Percentiles rank a stretch among this genome's conserved stretches.
phyloP scores from a whole-genome alignment of 1,140 invertebrate genomes.

The Sinella curviseta region DNA sequence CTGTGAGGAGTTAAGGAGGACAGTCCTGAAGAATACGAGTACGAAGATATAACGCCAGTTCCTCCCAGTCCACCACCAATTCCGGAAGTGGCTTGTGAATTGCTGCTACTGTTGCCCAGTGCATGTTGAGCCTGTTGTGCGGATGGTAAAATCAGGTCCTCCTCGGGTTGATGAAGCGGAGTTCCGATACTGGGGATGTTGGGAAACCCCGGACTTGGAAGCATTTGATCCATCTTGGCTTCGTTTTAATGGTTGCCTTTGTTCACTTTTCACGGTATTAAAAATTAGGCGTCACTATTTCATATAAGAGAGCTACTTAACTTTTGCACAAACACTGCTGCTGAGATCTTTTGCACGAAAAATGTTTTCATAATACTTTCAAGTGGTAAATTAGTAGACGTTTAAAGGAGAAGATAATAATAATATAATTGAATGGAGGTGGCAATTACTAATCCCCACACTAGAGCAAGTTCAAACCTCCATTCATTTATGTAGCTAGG shows the following conservation, averaged over 20 bases:
- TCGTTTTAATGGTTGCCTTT: too few relatives aligned
- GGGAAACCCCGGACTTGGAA: slow-evolving; percentile 77
- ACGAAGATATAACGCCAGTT: background rate
- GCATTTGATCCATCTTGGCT: slow-evolving; percentile 79
- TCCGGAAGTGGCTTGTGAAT: slow-evolving; percentile 52
- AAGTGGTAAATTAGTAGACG: too few relatives aligned
- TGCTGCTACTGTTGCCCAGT: slow-evolving; percentile 56
- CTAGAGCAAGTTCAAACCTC: too few relatives aligned
- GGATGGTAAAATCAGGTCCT: slow-evolving; percentile 80
- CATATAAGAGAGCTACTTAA: too few relatives aligned
- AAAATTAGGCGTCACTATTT: too few relatives aligned
- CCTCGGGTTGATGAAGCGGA: slow-evolving; percentile 84
- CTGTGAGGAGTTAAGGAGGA: slow-evolving; percentile 64
- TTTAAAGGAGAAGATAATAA: too few relatives aligned
- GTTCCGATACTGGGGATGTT: slow-evolving; percentile 87
- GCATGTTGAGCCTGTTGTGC: slow-evolving; percentile 71
- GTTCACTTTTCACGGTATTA: slow-evolving; percentile 1
- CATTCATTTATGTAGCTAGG: too few relatives aligned
- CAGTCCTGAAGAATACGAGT: slow-evolving; percentile 34
- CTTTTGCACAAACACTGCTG: too few relatives aligned
- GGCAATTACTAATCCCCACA: too few relatives aligned
- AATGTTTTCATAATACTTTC: too few relatives aligned
- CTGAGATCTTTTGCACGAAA: too few relatives aligned
- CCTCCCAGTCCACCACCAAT: slow-evolving; percentile 31
- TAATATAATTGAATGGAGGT: too few relatives aligned